A percentile compares a stretch with the other conserved stretches of the same genome.
Conservation (phyloP, 2,113 vertebrate genomes). For the Nothobranchius kuhntae region DNA sequence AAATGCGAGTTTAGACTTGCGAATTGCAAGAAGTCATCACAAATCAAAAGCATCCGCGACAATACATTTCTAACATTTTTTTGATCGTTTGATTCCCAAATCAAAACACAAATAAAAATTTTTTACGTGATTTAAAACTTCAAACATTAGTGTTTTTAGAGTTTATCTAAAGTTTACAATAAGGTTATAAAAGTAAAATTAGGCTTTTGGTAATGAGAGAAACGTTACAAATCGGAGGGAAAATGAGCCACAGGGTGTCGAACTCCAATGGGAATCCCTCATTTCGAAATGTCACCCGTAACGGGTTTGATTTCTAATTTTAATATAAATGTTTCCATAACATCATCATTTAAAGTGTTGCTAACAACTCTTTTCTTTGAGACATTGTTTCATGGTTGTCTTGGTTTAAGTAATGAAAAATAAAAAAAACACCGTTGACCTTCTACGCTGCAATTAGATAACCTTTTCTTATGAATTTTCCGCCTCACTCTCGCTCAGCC, state of each 20-base stretch:
- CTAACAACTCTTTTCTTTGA: constrained; percentile 18
- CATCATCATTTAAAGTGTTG: neutral
- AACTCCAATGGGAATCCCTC: constrained; percentile 2
- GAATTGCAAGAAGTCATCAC: too few relatives aligned
- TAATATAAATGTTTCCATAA: neutral
- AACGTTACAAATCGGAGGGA: neutral
- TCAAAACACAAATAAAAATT: too few relatives aligned
- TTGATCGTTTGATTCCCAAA: too few relatives aligned
- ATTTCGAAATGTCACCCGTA: constrained; percentile 36
- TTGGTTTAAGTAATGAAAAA: neutral
- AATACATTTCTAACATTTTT: too few relatives aligned
- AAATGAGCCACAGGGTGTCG: neutral
- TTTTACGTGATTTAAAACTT: too few relatives aligned
- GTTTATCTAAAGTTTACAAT: too few relatives aligned
- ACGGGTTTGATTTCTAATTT: constrained; percentile 11
- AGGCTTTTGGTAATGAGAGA: too few relatives aligned
- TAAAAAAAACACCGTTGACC: constrained; percentile 3
- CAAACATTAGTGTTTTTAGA: too few relatives aligned
- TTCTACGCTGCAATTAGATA: constrained; percentile 31
- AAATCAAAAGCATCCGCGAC: too few relatives aligned
- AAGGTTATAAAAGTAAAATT: too few relatives aligned
- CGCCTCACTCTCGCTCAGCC: neutral
- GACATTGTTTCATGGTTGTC: neutral
- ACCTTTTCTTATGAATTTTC: constrained; percentile 36
- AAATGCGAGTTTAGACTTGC: too few relatives aligned